phyloP scores from a whole-genome alignment of 2,113 vertebrate species.

The Leptodactylus fuscus region DNA sequence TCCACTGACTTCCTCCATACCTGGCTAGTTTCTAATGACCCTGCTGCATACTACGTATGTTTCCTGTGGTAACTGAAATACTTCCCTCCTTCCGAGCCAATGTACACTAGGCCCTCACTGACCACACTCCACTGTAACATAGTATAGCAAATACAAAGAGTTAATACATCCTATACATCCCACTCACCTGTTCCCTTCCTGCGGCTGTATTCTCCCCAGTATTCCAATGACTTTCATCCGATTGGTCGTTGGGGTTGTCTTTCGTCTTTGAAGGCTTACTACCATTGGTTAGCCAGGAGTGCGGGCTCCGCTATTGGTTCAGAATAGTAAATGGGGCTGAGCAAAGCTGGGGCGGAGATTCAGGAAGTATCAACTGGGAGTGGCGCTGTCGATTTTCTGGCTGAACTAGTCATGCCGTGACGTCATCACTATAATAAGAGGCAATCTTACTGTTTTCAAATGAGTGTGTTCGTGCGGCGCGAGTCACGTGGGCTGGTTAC shows the following conservation, averaged over 20 bases:
- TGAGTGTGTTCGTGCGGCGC: not conserved
- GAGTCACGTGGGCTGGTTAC: not conserved
- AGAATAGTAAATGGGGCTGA: not conserved
- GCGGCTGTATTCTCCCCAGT: not conserved
- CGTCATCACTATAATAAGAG: not conserved
- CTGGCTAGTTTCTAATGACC: not conserved
- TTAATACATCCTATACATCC: not conserved
- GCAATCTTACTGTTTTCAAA: not conserved
- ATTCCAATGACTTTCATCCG: not conserved
- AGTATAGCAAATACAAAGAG: too few species aligned
- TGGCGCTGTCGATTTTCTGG: conserved; percentile 3
- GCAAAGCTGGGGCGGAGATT: not conserved
- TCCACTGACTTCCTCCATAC: not conserved
- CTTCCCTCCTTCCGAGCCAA: too few species aligned
- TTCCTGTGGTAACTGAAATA: too few species aligned
- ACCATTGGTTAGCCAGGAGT: not conserved
- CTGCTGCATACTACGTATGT: not conserved
- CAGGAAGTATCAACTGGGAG: conserved; percentile 1
- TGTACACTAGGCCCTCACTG: too few species aligned
- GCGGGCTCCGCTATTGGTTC: not conserved
- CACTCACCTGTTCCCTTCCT: conserved; percentile 39
- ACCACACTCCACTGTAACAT: too few species aligned
- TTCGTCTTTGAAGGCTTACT: not conserved
- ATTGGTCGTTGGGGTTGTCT: conserved; percentile 12
- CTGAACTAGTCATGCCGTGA: not conserved